Percentiles rank a stretch among this genome's conserved stretches.
Conservation (phyloP, 2,797 vertebrate genomes). For the Austrolebias charrua region DNA sequence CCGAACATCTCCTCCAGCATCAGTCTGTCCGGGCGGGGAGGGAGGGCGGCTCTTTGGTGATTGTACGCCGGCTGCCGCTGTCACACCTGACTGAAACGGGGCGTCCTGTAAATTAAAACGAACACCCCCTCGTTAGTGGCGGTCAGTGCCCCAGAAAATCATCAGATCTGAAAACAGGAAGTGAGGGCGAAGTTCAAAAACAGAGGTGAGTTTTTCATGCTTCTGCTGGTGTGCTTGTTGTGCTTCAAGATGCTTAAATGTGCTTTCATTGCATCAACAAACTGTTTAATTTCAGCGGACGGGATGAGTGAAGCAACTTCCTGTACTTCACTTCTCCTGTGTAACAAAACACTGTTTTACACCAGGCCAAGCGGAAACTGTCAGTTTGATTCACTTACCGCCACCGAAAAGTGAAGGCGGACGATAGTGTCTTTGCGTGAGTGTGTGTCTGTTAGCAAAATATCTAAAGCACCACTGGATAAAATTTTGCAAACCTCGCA, state of each 20-base stretch:
- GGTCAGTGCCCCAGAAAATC: neutral
- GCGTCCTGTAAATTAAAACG: neutral
- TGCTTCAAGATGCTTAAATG: neutral
- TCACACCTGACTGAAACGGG: neutral
- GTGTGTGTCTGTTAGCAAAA: too few relatives aligned
- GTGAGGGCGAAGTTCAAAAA: constrained; percentile 19
- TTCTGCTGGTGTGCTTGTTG: neutral
- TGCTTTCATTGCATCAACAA: neutral
- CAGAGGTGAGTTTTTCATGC: constrained; percentile 46
- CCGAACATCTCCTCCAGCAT: constrained; percentile 42
- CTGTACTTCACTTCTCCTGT: neutral
- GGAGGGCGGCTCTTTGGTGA: neutral
- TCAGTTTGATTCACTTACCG: too few relatives aligned
- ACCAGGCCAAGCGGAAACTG: neutral
- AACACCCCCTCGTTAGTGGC: neutral
- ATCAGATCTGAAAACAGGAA: constrained; percentile 51
- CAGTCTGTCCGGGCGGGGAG: constrained; percentile 11
- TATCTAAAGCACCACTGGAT: too few relatives aligned
- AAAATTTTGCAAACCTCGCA: too few relatives aligned
- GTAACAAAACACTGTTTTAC: neutral
- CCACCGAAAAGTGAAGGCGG: too few relatives aligned
- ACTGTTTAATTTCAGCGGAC: neutral
- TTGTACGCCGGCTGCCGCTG: constrained; percentile 11
- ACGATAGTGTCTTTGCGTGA: too few relatives aligned
- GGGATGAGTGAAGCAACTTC: constrained; percentile 16